Percentiles rank a stretch among this genome's conserved stretches.
Evolutionary conservation across 2,113 vertebrate genomes (phyloP).

Genomic region (Neotoma lepida): DNA sequence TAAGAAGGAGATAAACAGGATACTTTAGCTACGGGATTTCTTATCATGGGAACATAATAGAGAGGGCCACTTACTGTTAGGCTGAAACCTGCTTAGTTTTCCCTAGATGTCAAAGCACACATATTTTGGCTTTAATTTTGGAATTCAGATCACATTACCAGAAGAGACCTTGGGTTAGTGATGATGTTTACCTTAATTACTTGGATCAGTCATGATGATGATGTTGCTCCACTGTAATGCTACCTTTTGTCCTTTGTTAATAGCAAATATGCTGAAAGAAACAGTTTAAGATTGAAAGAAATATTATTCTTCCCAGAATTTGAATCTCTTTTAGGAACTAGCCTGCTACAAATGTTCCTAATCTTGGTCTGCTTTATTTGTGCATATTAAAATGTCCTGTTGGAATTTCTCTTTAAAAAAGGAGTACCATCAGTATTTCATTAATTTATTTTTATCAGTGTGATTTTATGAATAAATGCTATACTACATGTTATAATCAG

Average conservation of each 20-base stretch:
- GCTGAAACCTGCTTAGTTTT: background rate
- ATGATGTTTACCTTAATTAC: background rate
- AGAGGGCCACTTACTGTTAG: background rate
- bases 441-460: background rate
- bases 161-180: background rate
- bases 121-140: background rate
- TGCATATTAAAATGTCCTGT: background rate
- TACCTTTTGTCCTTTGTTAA: background rate
- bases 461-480: background rate
- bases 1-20: background rate
- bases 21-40: background rate
- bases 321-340: background rate
- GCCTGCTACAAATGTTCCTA: background rate
- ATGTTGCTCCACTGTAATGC: background rate
- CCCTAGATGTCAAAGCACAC: background rate
- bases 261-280: background rate
- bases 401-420: background rate
- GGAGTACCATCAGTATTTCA: background rate
- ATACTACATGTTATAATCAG: background rate
- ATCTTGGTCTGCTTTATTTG: background rate
- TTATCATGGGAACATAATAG: background rate
- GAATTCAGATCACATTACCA: background rate
- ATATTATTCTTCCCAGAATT: background rate
- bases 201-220: background rate
- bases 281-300: background rate